Evolutionary conservation across 2,888 invertebrate genomes (phyloP).

Genomic region (Noctua fimbriata): DNA sequence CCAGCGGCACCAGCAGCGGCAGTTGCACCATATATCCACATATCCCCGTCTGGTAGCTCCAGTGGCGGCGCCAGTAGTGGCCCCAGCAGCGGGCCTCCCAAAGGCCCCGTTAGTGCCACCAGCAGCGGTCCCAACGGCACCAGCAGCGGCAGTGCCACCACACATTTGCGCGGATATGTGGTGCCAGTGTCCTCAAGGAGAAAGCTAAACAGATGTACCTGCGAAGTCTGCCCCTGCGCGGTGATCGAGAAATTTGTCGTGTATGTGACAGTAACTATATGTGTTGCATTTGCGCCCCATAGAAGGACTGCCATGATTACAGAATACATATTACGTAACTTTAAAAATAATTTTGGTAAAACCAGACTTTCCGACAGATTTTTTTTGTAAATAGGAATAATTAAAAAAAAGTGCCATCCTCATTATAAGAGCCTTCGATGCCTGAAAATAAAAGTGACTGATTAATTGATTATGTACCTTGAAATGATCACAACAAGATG

Average conservation of each 20-base stretch:
- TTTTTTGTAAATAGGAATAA: not conserved
- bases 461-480: not conserved
- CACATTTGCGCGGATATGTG: not conserved
- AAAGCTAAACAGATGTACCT: slow-evolving; percentile 67
- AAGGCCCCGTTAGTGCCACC: not conserved
- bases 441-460: not conserved
- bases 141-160: not conserved
- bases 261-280: slow-evolving; percentile 59
- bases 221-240: slow-evolving; percentile 76
- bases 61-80: slow-evolving; percentile 42
- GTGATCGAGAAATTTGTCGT: slow-evolving; percentile 71
- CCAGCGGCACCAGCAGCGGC: no score
- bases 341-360: not conserved
- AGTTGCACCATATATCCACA: no score
- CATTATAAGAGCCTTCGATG: not conserved
- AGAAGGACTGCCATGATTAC: not conserved
- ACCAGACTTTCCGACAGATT: no score
- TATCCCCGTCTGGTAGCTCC: no score
- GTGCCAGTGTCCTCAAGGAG: not conserved
- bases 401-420: not conserved
- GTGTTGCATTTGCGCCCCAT: not conserved
- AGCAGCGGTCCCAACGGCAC: not conserved
- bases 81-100: not conserved
- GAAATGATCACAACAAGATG: slow-evolving; percentile 6
- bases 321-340: not conserved